Evolutionary conservation across 2,888 invertebrate genomes (phyloP).

Genomic region (Muschampia plurimacula): DNA sequence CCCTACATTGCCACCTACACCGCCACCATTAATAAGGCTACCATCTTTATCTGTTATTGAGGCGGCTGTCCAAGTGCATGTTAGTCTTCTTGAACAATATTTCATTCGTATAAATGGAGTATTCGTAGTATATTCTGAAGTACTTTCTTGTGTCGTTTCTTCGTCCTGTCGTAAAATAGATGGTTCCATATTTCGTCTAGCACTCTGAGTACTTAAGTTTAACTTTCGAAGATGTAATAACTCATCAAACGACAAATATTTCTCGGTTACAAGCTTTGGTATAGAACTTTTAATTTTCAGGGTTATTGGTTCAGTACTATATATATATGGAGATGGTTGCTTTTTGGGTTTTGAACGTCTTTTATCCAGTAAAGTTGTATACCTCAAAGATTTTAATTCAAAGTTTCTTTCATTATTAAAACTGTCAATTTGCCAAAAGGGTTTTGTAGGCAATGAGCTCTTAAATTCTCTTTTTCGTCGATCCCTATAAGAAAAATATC

Average conservation of each 20-base stretch:
- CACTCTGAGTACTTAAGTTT: constrained; percentile 51
- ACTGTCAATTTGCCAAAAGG: constrained; percentile 72
- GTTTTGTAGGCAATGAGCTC: constrained; percentile 57
- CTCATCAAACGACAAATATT: constrained; percentile 78
- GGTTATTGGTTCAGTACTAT: constrained; percentile 68
- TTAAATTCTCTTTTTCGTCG: constrained; percentile 61
- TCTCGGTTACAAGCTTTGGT: constrained; percentile 61
- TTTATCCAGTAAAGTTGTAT: constrained; percentile 65
- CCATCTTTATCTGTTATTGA: constrained; percentile 56
- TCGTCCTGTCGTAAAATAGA: background rate
- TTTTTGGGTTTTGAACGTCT: constrained; percentile 49
- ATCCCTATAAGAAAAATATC: constrained; percentile 56
- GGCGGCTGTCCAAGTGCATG: constrained; percentile 76
- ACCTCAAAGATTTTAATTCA: constrained; percentile 63
- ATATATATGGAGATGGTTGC: constrained; percentile 42
- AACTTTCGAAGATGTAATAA: constrained; percentile 73
- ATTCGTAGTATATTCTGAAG: constrained; percentile 60
- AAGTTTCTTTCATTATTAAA: constrained; percentile 52
- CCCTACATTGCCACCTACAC: constrained; percentile 50
- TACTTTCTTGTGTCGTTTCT: constrained; percentile 34
- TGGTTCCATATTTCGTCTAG: constrained; percentile 50
- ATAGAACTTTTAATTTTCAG: constrained; percentile 52
- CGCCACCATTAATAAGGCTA: constrained; percentile 44
- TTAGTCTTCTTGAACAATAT: constrained; percentile 73
- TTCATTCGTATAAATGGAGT: constrained; percentile 64